Evolutionary conservation across 2,113 vertebrate species (phyloP).

Genomic region (Zapus hudsonius): DNA sequence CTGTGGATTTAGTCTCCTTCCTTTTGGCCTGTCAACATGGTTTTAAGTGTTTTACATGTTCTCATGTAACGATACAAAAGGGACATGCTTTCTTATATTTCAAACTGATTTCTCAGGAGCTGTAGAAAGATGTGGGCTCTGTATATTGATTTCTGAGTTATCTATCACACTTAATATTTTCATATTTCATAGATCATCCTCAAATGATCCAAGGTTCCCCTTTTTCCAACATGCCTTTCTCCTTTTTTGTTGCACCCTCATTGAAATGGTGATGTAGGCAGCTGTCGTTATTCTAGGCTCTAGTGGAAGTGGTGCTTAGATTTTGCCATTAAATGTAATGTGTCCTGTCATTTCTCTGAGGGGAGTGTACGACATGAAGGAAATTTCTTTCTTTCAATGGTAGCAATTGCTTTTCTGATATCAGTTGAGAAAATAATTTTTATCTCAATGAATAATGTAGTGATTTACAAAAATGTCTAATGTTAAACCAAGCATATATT

Average conservation of each 20-base stretch:
- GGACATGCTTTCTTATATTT: not conserved
- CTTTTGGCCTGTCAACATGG: not conserved
- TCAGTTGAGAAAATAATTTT: not conserved
- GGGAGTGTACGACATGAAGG: not conserved
- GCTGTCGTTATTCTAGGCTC: not conserved
- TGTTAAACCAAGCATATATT: not conserved
- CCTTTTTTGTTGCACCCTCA: not conserved
- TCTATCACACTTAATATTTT: not conserved
- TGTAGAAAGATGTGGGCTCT: not conserved
- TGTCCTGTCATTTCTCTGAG: not conserved
- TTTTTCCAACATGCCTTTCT: not conserved
- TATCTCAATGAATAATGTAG: not conserved
- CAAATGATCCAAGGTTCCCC: not conserved
- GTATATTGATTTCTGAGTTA: not conserved
- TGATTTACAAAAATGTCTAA: not conserved
- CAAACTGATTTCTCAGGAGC: not conserved
- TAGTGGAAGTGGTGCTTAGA: not conserved
- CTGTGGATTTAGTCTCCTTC: not conserved
- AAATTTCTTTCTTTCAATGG: slow-evolving; percentile 23
- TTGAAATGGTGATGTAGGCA: not conserved
- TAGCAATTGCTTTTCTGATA: not conserved
- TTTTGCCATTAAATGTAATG: not conserved
- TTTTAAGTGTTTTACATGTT: not conserved
- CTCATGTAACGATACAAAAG: not conserved
- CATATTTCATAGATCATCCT: not conserved